Percentiles rank a stretch among this genome's conserved stretches.
Conservation (phyloP, 2,797 vertebrate species). For the Lepus townsendii region DNA sequence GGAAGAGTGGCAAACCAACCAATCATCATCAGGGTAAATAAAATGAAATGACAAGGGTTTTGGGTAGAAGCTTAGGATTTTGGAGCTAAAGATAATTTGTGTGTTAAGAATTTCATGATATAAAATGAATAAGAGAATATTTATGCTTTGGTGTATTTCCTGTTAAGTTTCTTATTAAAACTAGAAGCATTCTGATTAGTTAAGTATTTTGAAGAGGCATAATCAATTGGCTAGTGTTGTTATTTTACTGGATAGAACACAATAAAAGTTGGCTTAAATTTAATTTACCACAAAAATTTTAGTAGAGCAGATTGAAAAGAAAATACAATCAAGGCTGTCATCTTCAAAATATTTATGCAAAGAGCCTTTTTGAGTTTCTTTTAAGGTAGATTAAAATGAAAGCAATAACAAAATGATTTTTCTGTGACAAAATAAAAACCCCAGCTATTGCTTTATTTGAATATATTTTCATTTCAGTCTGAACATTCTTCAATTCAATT, state of each 20-base stretch:
- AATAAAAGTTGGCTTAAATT: conserved; percentile 18
- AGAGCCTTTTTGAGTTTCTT: not conserved
- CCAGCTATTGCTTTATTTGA: conserved; percentile 28
- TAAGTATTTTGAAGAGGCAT: conserved; percentile 11
- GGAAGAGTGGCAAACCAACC: not conserved
- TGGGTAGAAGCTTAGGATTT: not conserved
- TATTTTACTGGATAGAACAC: conserved; percentile 29
- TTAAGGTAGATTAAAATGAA: conserved; percentile 14
- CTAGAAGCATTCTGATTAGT: conserved; percentile 19
- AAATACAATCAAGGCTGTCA: not conserved
- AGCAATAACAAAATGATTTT: not conserved
- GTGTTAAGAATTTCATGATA: conserved; percentile 42
- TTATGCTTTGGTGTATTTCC: not conserved
- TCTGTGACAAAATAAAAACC: not conserved
- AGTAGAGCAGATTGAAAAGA: conserved; percentile 47
- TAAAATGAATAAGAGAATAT: conserved; percentile 4
- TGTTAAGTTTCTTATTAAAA: conserved; percentile 23
- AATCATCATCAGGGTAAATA: not conserved
- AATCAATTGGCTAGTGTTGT: not conserved
- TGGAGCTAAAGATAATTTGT: conserved; percentile 9
- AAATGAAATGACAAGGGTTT: not conserved
- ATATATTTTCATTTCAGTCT: conserved; percentile 29
- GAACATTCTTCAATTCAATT: conserved; percentile 10
- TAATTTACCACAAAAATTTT: conserved; percentile 19
- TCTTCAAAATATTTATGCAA: conserved; percentile 17